Conservation (phyloP, 2,888 invertebrate genomes). For the Celastrina argiolus region DNA sequence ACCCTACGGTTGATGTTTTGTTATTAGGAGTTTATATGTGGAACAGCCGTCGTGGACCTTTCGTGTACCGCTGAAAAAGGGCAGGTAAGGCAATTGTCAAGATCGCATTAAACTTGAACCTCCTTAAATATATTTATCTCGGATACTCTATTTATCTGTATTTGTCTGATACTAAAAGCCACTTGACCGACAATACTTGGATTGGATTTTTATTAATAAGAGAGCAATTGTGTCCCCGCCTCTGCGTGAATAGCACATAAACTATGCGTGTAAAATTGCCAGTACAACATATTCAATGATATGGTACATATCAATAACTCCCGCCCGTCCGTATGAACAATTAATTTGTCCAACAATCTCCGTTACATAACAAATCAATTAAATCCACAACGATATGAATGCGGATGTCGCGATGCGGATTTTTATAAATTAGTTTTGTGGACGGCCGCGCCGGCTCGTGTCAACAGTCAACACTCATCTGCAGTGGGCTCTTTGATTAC, state of each 20-base stretch:
- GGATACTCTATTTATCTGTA: no score
- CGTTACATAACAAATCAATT: slow-evolving; percentile 20
- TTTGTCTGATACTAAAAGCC: no score
- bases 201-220: no score
- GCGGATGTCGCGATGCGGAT: slow-evolving; percentile 20
- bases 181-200: no score
- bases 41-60: no score
- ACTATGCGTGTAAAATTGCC: not conserved
- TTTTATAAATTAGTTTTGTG: slow-evolving; percentile 14
- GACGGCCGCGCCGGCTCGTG: not conserved
- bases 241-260: not conserved
- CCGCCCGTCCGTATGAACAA: not conserved
- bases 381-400: slow-evolving; percentile 16
- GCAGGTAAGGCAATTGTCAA: no score
- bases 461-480: not conserved
- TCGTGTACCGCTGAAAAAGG: no score
- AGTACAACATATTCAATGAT: not conserved
- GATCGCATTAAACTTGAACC: no score
- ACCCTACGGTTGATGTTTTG: no score
- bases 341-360: slow-evolving; percentile 1
- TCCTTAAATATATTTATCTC: no score
- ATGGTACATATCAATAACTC: not conserved
- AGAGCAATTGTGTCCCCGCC: no score
- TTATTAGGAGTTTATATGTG: no score
- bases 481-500: not conserved